Conservation (phyloP, 2,113 vertebrate genomes). For the Ovibos moschatus region DNA sequence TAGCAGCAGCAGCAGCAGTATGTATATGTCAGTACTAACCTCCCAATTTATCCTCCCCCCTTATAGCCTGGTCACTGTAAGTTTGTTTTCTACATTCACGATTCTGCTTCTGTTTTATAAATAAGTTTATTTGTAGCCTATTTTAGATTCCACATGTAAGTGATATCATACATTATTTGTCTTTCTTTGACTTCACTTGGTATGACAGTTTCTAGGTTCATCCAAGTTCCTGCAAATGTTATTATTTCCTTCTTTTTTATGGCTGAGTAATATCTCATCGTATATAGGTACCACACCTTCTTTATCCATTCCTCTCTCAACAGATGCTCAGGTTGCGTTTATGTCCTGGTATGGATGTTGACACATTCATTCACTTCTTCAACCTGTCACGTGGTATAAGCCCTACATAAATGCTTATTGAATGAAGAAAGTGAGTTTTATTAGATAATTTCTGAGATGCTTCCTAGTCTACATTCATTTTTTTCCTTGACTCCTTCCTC, state of each 20-base stretch:
- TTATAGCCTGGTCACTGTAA: neutral
- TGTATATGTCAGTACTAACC: neutral
- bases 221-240: neutral
- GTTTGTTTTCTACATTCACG: neutral
- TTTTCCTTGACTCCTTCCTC: neutral
- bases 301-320: neutral
- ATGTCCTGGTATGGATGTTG: neutral
- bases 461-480: neutral
- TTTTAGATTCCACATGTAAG: neutral
- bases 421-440: neutral
- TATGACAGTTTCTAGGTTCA: neutral
- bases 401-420: neutral
- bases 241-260: neutral
- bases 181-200: neutral
- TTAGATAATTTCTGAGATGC: neutral
- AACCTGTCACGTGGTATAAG: fast-evolving
- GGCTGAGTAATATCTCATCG: neutral
- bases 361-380: neutral
- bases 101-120: neutral
- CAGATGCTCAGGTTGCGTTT: neutral
- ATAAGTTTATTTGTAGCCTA: neutral
- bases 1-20: no score
- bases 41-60: neutral
- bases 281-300: neutral
- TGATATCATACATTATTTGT: neutral